Percentiles rank a stretch among this genome's conserved stretches.
phyloP scores from a whole-genome alignment of 2,797 vertebrate species.

The Eutrigla gurnardus region DNA sequence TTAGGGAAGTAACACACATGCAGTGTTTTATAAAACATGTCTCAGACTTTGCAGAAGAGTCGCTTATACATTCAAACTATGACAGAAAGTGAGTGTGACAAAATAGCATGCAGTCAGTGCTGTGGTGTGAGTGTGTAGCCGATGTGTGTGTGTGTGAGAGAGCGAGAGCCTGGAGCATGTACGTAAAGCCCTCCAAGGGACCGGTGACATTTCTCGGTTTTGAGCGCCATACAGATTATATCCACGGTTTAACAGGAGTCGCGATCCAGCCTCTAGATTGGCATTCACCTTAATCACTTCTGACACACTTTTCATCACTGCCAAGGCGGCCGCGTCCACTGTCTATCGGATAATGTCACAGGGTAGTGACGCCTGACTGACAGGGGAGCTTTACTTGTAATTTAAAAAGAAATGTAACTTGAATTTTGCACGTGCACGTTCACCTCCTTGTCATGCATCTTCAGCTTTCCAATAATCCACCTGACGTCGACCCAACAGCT shows the following conservation, averaged over 20 bases:
- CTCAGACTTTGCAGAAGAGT: slow-evolving; percentile 23
- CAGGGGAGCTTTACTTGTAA: not conserved
- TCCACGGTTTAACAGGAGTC: slow-evolving; percentile 61
- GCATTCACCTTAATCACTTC: slow-evolving; percentile 71
- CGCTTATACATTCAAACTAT: slow-evolving; percentile 26
- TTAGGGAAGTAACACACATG: not conserved
- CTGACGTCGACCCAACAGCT: slow-evolving; percentile 12
- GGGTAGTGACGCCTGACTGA: slow-evolving; percentile 10
- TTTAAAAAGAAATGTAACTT: not conserved
- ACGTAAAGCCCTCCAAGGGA: slow-evolving; percentile 63
- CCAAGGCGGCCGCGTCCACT: slow-evolving; percentile 29
- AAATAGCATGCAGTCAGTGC: slow-evolving; percentile 31
- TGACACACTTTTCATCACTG: slow-evolving; percentile 65
- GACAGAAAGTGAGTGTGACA: slow-evolving; percentile 51
- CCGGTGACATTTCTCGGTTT: slow-evolving; percentile 73
- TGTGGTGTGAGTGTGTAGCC: slow-evolving; percentile 1
- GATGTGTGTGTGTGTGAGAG: slow-evolving; percentile 27
- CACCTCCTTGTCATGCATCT: slow-evolving; percentile 4
- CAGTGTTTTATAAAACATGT: slow-evolving; percentile 7
- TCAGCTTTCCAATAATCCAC: not conserved
- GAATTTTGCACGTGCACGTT: not conserved
- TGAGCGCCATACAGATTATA: slow-evolving; percentile 61
- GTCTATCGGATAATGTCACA: slow-evolving; percentile 41
- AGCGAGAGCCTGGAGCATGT: slow-evolving; percentile 52
- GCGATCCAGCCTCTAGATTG: slow-evolving; percentile 65